Evolutionary conservation across 1,140 invertebrate genomes (phyloP).

Genomic region (Polypedilum pembai): DNA sequence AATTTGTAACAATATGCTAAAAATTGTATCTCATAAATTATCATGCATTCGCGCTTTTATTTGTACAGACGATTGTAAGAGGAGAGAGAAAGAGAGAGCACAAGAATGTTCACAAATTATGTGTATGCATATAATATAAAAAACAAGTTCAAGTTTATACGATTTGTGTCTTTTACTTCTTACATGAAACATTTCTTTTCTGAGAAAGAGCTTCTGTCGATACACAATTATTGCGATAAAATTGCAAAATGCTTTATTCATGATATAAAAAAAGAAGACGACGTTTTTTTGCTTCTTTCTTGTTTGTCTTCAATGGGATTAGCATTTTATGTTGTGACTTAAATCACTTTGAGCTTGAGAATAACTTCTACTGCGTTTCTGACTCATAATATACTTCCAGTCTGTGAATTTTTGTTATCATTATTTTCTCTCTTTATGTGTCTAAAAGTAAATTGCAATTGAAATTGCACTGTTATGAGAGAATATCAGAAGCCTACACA

Average conservation of each 20-base stretch:
- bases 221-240: background rate
- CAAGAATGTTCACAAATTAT: background rate
- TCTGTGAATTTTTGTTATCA: background rate
- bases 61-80: conserved; percentile 12
- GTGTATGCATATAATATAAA: conserved; percentile 7
- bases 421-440: conserved; percentile 1
- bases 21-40: conserved; percentile 26
- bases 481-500: background rate
- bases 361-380: too few relatives aligned
- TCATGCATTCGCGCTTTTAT: conserved; percentile 21
- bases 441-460: background rate
- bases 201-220: conserved; percentile 1
- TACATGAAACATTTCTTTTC: background rate
- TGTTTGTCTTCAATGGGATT: too few relatives aligned
- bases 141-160: background rate
- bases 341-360: too few relatives aligned
- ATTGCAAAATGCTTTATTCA: too few relatives aligned
- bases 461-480: conserved; percentile 6
- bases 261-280: too few relatives aligned
- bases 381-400: too few relatives aligned
- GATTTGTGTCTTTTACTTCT: background rate
- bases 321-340: too few relatives aligned
- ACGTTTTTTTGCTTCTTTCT: too few relatives aligned
- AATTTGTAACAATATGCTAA: conserved; percentile 16
- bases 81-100: background rate